Evolutionary conservation across 2,113 vertebrate species (phyloP).

Genomic region (Myanophis thanlyinensis): DNA sequence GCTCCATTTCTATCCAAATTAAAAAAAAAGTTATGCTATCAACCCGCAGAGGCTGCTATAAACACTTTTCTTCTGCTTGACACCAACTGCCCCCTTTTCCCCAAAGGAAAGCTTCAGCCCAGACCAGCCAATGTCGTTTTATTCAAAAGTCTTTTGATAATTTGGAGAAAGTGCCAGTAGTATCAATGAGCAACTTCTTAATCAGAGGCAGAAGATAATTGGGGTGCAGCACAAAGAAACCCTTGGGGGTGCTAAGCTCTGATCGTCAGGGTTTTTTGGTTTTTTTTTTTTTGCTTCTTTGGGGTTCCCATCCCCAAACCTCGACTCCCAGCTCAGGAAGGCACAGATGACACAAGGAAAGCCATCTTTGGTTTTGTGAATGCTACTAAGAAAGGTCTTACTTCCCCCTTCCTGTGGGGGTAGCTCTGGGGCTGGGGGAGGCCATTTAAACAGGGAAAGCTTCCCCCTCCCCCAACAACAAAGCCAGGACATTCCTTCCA

Average conservation of each 20-base stretch:
- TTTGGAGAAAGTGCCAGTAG: neutral
- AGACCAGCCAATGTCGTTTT: neutral
- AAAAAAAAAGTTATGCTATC: neutral
- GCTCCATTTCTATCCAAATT: neutral
- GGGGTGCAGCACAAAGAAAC: neutral
- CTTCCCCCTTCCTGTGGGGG: neutral
- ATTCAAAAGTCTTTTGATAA: neutral
- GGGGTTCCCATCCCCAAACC: neutral
- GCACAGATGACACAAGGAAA: neutral
- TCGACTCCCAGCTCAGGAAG: neutral
- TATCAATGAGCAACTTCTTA: neutral
- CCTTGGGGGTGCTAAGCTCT: neutral
- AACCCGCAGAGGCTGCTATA: neutral
- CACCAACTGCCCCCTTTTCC: neutral
- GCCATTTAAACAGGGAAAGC: neutral
- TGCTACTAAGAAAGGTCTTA: neutral
- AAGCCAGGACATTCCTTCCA: neutral
- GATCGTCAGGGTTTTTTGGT: neutral
- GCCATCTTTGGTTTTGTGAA: neutral
- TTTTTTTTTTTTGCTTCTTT: neutral
- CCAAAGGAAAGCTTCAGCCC: neutral
- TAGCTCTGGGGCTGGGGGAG: neutral
- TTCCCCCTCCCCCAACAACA: neutral
- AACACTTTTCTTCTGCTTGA: neutral
- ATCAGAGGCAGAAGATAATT: neutral